Base-by-base conservation (phyloP, 1,140 invertebrate genomes). In the Papilio dardanus region DNA sequence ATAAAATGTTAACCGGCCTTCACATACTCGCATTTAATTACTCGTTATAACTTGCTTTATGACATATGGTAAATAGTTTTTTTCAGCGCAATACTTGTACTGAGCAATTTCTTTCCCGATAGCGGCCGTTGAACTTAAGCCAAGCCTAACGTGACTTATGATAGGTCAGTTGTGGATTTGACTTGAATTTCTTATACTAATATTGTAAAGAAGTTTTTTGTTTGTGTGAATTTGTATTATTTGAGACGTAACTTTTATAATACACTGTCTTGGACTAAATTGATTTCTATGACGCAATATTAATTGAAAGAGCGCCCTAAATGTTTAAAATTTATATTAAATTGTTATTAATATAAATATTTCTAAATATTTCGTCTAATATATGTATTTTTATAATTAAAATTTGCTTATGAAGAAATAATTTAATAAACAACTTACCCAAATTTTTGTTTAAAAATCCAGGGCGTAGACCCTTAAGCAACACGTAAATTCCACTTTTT, bases 401-500 rank as follows among this genome's bases (percentile, higher is more conserved):
- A n/a, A n/a, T n/a, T n/a, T n/a, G n/a, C n/a, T n/a, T n/a, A 21
- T 24, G 21, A 16, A 50, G 12, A 1, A 46, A 46, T 46, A 46
- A n/a, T 46, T 46, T n/a, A 50, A 19, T 50, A 50, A 19, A 50
- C 1, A 14, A 62, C 54, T 30, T 28, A 62, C 54, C 24, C 12
- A 28, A 30, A 50, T 21, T 28, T 58, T 16, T 62, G 5, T 21
- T 28, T 28, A 28, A 66, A 66, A 66, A 66, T 66, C 65, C 65
- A 66, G 31, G 65, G 31, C 65, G 54, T 66, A 31, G 62, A 66
- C 65, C 28, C 28, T 66, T 33, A 19, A 33, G 31, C 30, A 66
- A 66, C 65, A 66, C 31, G 65, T 30, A 33, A 66, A 33, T 35
- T 69, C 67, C 67, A 69, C 67, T 69, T 69, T 69, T 24, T 40